Evolutionary conservation across 2,797 vertebrate species (phyloP).

Genomic region (Gambelia wislizenii): DNA sequence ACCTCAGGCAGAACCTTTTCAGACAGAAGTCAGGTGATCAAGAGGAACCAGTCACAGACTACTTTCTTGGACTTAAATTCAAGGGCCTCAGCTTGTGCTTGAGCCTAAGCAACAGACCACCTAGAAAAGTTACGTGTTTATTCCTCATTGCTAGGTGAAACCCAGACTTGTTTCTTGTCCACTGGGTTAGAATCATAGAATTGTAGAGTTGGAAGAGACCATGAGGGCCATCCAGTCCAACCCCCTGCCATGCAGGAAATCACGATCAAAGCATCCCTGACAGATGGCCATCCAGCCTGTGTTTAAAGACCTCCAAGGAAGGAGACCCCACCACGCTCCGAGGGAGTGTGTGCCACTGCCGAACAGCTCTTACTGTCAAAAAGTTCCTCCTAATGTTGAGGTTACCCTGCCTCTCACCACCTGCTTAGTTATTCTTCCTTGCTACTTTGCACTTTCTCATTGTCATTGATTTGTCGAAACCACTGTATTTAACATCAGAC

Average conservation of each 20-base stretch:
- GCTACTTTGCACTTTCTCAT: too few species aligned
- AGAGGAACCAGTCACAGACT: not conserved
- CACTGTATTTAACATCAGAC: not conserved
- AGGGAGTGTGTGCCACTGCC: too few species aligned
- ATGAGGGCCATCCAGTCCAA: too few species aligned
- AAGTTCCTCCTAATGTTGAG: too few species aligned
- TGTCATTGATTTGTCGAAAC: not conserved
- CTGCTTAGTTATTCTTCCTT: not conserved
- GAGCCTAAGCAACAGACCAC: not conserved
- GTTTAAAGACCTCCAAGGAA: too few species aligned
- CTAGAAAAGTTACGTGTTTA: not conserved
- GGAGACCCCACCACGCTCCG: too few species aligned
- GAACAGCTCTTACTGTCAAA: too few species aligned
- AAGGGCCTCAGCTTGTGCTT: not conserved
- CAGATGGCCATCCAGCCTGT: too few species aligned
- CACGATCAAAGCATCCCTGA: too few species aligned
- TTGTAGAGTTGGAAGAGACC: too few species aligned
- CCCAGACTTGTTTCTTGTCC: not conserved
- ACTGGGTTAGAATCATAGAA: too few species aligned
- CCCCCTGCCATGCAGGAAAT: too few species aligned
- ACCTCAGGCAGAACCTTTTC: not conserved
- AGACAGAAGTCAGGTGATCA: not conserved
- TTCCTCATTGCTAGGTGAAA: not conserved
- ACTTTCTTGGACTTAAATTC: not conserved
- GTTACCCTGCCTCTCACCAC: not conserved